Evolutionary conservation across 2,888 invertebrate genomes (phyloP), one percentile per base, ranked within the genome.

Genomic region (Eupithecia vulgata): DNA sequence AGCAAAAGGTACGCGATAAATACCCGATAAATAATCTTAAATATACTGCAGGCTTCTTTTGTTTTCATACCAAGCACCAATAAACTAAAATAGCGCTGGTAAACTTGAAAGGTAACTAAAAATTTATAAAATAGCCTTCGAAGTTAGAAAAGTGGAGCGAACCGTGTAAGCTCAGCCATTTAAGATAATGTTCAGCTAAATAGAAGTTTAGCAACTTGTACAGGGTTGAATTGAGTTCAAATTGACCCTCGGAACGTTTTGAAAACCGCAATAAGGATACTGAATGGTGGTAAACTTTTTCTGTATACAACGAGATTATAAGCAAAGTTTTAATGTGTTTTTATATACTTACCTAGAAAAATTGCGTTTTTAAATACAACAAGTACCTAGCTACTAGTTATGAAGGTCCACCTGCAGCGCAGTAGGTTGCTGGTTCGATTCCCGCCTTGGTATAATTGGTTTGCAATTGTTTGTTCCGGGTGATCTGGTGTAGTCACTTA

Each of bases 151-250:
- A 61, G 34, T 61, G 34, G 68, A 40, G 40, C 25, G 40, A 59
- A 13, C 59, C 57, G 17, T 40, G 57, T 68, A 68, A 68, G 68
- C 68, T 40, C 59, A 10, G 35, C 52, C 57, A 68, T 68, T 68
- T 68, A 40, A 68, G 68, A 68, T 59, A 68, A 68, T 68, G 59
- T 59, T 68, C 42, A 59, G 40, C 68, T 68, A 59, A 40, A 65
- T 13, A 40, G 40, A 67, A 67, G 45, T 48, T 66, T 34, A 15
- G 67, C 25, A 67, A 48, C 17, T 48, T 67, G 45, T 6, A 21
- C 40, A 21, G 64, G 12, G 65, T 65, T 65, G 21, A n/a, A 65
- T 48, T 40, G 37, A 65, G 37, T 65, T 65, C 6, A 40, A 65
- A 61, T 61, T 17, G 17, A 61, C 61, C 61, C 61, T 61, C 21